Base-by-base conservation (phyloP, 2,888 invertebrate species). In the Pristionchus fissidentatus region DNA sequence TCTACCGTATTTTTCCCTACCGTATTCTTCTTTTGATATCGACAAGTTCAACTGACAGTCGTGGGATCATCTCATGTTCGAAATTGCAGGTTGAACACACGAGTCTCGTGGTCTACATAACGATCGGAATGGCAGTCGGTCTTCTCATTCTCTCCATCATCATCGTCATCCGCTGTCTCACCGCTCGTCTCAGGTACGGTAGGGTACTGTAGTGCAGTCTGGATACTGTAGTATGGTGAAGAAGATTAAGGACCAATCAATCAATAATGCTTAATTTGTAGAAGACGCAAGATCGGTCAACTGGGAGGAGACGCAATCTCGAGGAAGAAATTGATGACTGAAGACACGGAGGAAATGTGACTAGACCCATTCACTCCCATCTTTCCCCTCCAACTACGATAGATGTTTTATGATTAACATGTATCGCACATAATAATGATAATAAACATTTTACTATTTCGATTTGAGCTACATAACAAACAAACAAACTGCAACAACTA, bases 371-470 rank as follows among this genome's bases (percentile, higher is more conserved):
- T 60, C 80, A 41, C 80, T n/a, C 49, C 80, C n/a, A 41, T 46
- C 26, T 75, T 46, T 46, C 75, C 75, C 43, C 32, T 75, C 5
- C 75, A 75, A 46, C n/a, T 75, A 46, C 75, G 75, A 75, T 75
- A 75, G 46, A 7, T 26, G 26, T 52, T 52, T 35, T 4, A 19
- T 19, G 0, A 35, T 32, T 78, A 55, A 41, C 35, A 35, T 55
- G 19, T 55, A 78, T 55, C 41, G 19, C 19, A 55, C 35, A 35
- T 78, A 35, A 78, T 55, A 43, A 22, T 35, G 8, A 35, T 38
- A 78, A 78, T 78, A 35, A 78, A 78, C 55, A 78, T 55, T 78
- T 55, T 55, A 78, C 32, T 78, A 78, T 22, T 26, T 60, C 60
- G n/a, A n/a, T n/a, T 38, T 19, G 66, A 46, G 29, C 75, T 35